Percentiles rank a stretch among this genome's conserved stretches.
phyloP scores from a whole-genome alignment of 1,140 invertebrate species.

The Schlechtendalia chinensis region DNA sequence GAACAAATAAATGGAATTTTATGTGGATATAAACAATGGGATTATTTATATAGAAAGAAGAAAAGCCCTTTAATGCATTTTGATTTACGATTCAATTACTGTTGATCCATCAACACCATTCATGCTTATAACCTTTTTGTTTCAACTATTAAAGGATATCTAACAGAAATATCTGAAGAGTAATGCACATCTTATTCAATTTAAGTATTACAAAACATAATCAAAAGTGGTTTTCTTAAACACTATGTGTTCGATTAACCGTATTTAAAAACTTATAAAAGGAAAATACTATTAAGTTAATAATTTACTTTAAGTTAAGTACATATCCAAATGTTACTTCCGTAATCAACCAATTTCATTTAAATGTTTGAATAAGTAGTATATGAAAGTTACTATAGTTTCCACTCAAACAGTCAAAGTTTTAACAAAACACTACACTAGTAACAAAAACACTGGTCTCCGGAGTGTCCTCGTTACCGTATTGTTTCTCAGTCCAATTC shows the following conservation, averaged over 20 bases:
- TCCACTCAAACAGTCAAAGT: background rate
- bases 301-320: background rate
- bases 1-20: too few relatives aligned
- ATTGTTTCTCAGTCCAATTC: conserved; percentile 1
- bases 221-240: background rate
- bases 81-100: background rate
- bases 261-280: background rate
- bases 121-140: background rate
- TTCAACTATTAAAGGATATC: background rate
- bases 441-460: conserved; percentile 19
- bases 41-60: background rate
- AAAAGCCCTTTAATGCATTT: background rate
- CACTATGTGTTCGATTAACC: background rate
- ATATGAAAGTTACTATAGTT: background rate
- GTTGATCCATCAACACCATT: background rate
- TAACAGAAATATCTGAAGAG: background rate
- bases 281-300: background rate
- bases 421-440: background rate
- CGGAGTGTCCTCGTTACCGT: background rate
- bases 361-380: background rate
- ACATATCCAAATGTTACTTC: background rate
- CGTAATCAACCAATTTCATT: background rate
- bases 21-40: conserved; percentile 5
- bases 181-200: background rate
- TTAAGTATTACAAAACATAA: background rate